Evolutionary conservation across 2,888 invertebrate species (phyloP).

Genomic region (Tachina fera): DNA sequence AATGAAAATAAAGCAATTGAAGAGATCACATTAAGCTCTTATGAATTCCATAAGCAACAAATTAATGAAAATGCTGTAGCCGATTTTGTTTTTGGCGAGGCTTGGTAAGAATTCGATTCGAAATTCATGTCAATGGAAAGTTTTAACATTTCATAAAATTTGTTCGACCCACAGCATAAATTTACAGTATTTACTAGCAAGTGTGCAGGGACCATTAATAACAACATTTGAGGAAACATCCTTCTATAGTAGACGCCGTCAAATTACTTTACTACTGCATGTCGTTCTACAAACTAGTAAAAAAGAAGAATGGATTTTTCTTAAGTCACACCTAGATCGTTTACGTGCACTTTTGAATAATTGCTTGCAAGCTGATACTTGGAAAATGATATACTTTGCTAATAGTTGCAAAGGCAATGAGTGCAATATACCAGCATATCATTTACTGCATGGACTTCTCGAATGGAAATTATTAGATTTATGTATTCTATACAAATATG

Average conservation of each 20-base stretch:
- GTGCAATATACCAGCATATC: slow-evolving; percentile 80
- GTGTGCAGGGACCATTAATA: slow-evolving; percentile 73
- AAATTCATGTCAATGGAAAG: too few species aligned
- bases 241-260: slow-evolving; percentile 75
- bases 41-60: slow-evolving; percentile 75
- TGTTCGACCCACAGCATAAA: slow-evolving; percentile 75
- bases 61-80: slow-evolving; percentile 73
- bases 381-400: slow-evolving; percentile 78
- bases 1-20: slow-evolving; percentile 63
- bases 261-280: slow-evolving; percentile 78
- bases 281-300: slow-evolving; percentile 74
- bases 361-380: slow-evolving; percentile 74
- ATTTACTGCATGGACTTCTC: slow-evolving; percentile 80
- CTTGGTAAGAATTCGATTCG: slow-evolving; percentile 75
- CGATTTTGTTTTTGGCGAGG: slow-evolving; percentile 76
- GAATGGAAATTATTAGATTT: slow-evolving; percentile 82
- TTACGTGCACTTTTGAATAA: slow-evolving; percentile 77
- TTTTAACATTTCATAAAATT: background rate
- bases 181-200: slow-evolving; percentile 77
- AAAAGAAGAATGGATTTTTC: slow-evolving; percentile 65
- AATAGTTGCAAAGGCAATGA: slow-evolving; percentile 80
- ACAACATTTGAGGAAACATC: slow-evolving; percentile 68
- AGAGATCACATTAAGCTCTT: slow-evolving; percentile 73
- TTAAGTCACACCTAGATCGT: slow-evolving; percentile 71
- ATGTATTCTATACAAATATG: slow-evolving; percentile 75